These are phyloP conservation scores for Trypoxylus dichotomus DNA, from an alignment of 1,140 invertebrate genomes.

Conservation along the genomic window DNA sequence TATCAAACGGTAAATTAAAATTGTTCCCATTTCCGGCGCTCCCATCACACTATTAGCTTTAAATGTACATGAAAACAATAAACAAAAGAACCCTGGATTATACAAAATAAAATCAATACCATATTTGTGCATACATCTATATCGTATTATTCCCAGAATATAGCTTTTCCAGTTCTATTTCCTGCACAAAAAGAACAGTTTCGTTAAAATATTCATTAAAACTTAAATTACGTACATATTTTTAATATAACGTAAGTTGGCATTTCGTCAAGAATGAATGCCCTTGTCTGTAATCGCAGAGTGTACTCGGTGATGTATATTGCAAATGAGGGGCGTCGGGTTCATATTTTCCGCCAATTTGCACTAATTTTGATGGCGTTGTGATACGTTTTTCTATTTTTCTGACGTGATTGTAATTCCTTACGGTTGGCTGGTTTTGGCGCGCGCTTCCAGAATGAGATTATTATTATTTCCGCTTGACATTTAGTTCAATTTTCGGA, in stretches of 20 bases:
- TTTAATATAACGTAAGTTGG: not conserved
- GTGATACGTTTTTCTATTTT: constrained; percentile 31
- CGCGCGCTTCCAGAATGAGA: constrained; percentile 25
- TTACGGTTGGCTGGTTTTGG: not conserved
- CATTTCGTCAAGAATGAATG: not conserved
- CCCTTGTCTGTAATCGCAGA: not conserved
- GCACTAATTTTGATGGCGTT: constrained; percentile 31
- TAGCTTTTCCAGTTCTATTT: too few species aligned
- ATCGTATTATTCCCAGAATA: too few species aligned
- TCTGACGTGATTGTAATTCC: constrained; percentile 30
- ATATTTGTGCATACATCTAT: too few species aligned
- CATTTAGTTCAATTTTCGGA: constrained; percentile 22
- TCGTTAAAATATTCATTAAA: too few species aligned
- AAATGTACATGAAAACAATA: too few species aligned
- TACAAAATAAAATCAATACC: too few species aligned
- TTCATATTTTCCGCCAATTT: constrained; percentile 32
- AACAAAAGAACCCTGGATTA: too few species aligned
- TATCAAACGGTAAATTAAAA: too few species aligned
- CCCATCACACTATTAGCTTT: too few species aligned
- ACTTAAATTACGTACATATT: too few species aligned
- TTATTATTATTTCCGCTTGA: constrained; percentile 30
- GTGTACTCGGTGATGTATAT: constrained; percentile 23
- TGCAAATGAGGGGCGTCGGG: constrained; percentile 27
- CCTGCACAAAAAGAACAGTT: too few species aligned
- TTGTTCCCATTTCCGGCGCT: too few species aligned